Evolutionary conservation across 2,888 invertebrate genomes (phyloP).

Genomic region (Anoplius nigerrimus): DNA sequence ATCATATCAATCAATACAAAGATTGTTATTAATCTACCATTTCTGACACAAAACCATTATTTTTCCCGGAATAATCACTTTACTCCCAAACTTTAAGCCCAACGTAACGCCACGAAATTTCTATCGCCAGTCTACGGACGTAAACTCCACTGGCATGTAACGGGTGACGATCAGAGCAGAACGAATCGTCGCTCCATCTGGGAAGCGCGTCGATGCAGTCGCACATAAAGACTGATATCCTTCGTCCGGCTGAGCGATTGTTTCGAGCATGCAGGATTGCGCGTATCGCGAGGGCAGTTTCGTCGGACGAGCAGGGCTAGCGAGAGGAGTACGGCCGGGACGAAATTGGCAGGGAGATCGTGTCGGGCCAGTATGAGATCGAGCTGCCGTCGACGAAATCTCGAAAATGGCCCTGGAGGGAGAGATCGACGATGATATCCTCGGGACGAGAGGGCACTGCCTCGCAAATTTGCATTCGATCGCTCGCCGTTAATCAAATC

Average conservation of each 20-base stretch:
- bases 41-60: no score
- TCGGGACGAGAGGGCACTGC: conserved; percentile 33
- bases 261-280: conserved; percentile 43
- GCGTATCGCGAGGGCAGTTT: conserved; percentile 8
- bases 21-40: no score
- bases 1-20: no score
- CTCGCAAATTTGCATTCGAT: conserved; percentile 64
- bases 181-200: no score
- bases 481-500: conserved; percentile 61
- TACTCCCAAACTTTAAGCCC: no score
- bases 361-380: neutral
- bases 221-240: no score
- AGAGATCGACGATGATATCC: conserved; percentile 38
- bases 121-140: no score
- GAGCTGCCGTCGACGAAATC: conserved; percentile 7
- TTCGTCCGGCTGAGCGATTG: conserved; percentile 23
- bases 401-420: conserved; percentile 4
- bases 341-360: neutral
- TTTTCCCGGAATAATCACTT: no score
- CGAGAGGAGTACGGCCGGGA: neutral
- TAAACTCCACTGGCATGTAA: no score
- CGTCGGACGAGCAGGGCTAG: neutral
- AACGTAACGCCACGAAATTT: no score
- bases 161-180: no score
- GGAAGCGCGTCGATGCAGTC: no score